Percentiles rank a stretch among this genome's conserved stretches.
Conservation (phyloP, 92 coral and sea anemone species). For the Pocillopora meandrina region DNA sequence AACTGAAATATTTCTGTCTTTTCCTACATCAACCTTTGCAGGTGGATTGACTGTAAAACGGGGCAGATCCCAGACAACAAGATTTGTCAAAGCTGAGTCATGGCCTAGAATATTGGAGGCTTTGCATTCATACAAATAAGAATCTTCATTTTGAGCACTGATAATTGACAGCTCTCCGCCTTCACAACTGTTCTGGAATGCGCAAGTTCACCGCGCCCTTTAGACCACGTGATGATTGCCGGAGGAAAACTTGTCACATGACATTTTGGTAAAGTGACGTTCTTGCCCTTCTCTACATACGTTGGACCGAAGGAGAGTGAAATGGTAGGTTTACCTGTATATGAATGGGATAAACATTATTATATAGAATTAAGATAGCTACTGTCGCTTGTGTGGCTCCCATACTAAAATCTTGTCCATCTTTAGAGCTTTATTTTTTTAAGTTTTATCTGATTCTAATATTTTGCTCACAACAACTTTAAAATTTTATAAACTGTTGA, state of each 20-base stretch:
- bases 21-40: not conserved
- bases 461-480: no score
- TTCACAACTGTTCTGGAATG: not conserved
- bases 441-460: not conserved
- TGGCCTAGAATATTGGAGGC: not conserved
- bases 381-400: no score
- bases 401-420: no score
- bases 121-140: slow-evolving; percentile 2
- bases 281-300: not conserved
- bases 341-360: not conserved
- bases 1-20: not conserved
- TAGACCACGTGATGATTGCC: slow-evolving; percentile 6
- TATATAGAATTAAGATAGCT: not conserved
- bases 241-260: slow-evolving; percentile 18
- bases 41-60: not conserved
- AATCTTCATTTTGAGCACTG: not conserved
- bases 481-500: no score
- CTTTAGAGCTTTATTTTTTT: not conserved
- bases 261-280: not conserved
- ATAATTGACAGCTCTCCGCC: not conserved
- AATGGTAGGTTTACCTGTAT: not conserved
- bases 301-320: not conserved
- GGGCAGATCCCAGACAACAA: not conserved
- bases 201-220: not conserved
- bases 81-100: not conserved